phyloP scores from a whole-genome alignment of 1,140 invertebrate species.

The Zaprionus lachaisei region DNA sequence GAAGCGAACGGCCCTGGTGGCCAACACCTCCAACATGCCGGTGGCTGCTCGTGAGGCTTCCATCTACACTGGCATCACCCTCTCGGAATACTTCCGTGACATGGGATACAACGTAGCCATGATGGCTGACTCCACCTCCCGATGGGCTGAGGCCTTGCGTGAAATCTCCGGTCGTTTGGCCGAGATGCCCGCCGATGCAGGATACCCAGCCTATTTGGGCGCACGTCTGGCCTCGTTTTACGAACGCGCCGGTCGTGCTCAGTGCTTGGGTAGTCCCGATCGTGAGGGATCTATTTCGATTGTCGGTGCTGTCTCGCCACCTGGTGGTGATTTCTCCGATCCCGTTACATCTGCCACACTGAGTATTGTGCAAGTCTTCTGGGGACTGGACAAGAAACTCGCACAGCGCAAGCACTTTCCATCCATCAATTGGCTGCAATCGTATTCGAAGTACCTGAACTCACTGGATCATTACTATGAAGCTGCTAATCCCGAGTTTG shows the following conservation, averaged over 20 bases:
- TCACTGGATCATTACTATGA: slow-evolving; percentile 93
- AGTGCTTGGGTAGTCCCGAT: slow-evolving; percentile 98
- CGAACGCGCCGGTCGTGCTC: slow-evolving; percentile 98
- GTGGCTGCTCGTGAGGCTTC: slow-evolving; percentile 99
- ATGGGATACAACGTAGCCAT: slow-evolving; percentile 99
- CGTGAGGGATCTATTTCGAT: slow-evolving; percentile 99
- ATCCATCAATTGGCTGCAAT: slow-evolving; percentile 98
- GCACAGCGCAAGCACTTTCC: slow-evolving; percentile 99
- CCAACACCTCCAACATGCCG: slow-evolving; percentile 99
- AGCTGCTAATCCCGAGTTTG: slow-evolving; percentile 89
- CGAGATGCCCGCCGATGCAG: slow-evolving; percentile 99
- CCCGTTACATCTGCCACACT: slow-evolving; percentile 99
- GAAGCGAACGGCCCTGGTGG: slow-evolving; percentile 99
- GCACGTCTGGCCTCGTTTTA: slow-evolving; percentile 99
- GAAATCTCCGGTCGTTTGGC: slow-evolving; percentile 99
- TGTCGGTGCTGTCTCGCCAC: slow-evolving; percentile 99
- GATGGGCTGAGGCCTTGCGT: slow-evolving; percentile 99
- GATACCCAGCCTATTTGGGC: slow-evolving; percentile 99
- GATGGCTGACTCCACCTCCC: slow-evolving; percentile 99
- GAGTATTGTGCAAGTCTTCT: slow-evolving; percentile 99
- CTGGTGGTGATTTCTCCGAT: slow-evolving; percentile 99
- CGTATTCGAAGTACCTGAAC: slow-evolving; percentile 93
- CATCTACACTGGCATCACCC: slow-evolving; percentile 98
- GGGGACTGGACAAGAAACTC: slow-evolving; percentile 99
- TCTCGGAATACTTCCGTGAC: slow-evolving; percentile 99